Evolutionary conservation across 2,888 invertebrate genomes (phyloP).

Genomic region (Drosophila siamana): DNA sequence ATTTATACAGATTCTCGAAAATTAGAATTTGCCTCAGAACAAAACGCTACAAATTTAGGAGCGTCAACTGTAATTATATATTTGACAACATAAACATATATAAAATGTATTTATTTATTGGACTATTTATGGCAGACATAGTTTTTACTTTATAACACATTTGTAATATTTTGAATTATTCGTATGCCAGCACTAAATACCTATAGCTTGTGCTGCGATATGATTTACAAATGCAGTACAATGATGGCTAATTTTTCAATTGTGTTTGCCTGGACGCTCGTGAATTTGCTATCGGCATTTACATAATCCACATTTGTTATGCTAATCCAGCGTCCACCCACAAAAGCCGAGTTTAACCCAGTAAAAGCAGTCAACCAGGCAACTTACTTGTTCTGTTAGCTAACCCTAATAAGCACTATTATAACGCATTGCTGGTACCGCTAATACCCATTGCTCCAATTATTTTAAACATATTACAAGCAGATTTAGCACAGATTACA

Average conservation of each 20-base stretch:
- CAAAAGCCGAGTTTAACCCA: constrained; percentile 20
- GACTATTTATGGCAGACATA: too few relatives aligned
- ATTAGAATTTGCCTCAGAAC: too few relatives aligned
- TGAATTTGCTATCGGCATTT: constrained; percentile 8
- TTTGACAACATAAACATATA: too few relatives aligned
- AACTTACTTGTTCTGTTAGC: constrained; percentile 15
- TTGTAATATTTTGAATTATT: too few relatives aligned
- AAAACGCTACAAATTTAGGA: too few relatives aligned
- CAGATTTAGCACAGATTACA: constrained; percentile 72
- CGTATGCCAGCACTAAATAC: too few relatives aligned
- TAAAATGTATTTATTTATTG: too few relatives aligned
- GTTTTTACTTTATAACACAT: too few relatives aligned
- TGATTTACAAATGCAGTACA: too few relatives aligned
- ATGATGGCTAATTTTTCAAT: neutral
- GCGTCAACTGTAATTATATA: too few relatives aligned
- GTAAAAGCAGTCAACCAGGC: constrained; percentile 17
- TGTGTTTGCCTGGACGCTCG: constrained; percentile 5
- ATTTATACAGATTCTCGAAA: too few relatives aligned
- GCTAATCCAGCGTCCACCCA: constrained; percentile 40
- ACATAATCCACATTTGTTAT: constrained; percentile 45
- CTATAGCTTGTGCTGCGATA: too few relatives aligned
- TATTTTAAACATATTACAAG: constrained; percentile 78
- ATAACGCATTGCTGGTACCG: constrained; percentile 56
- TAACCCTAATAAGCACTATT: constrained; percentile 61
- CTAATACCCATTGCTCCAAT: constrained; percentile 70